Percentiles rank a stretch among this genome's conserved stretches.
Evolutionary conservation across 2,797 vertebrate species (phyloP).

Genomic region (Acanthis flammea): DNA sequence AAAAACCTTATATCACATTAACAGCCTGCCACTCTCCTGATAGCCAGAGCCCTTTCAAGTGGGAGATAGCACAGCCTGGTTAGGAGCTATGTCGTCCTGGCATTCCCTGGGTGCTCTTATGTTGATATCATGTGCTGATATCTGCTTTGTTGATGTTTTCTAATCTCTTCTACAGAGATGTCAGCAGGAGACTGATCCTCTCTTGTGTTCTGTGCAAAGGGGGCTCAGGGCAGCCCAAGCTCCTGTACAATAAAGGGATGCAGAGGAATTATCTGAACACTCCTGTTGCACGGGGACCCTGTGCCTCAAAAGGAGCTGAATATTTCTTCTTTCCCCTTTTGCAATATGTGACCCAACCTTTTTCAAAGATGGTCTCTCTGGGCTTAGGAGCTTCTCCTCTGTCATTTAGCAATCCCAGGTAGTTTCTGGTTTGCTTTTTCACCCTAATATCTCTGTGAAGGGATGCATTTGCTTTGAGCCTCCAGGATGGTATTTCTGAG

Average conservation of each 20-base stretch:
- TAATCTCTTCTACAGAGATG: not conserved
- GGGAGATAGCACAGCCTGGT: not conserved
- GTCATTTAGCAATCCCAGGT: not conserved
- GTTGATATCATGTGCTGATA: not conserved
- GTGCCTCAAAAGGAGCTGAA: not conserved
- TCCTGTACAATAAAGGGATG: not conserved
- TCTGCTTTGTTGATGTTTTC: not conserved
- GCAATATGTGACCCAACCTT: not conserved
- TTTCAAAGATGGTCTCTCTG: not conserved
- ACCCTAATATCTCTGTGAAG: not conserved
- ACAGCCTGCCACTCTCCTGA: not conserved
- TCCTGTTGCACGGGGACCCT: fast-evolving
- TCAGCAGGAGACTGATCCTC: not conserved
- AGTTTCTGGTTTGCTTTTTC: not conserved
- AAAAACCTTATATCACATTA: not conserved
- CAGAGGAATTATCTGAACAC: not conserved
- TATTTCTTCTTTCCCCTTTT: not conserved
- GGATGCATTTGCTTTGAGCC: not conserved
- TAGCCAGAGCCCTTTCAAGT: not conserved
- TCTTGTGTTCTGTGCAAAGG: not conserved
- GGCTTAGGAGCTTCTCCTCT: not conserved
- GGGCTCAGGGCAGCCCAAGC: not conserved
- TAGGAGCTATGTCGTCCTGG: not conserved
- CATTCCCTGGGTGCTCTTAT: not conserved
- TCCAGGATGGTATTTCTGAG: not conserved